Evolutionary conservation across 2,113 vertebrate genomes (phyloP), one percentile per base, ranked within the genome.

Genomic region (Myiagra hebetior): DNA sequence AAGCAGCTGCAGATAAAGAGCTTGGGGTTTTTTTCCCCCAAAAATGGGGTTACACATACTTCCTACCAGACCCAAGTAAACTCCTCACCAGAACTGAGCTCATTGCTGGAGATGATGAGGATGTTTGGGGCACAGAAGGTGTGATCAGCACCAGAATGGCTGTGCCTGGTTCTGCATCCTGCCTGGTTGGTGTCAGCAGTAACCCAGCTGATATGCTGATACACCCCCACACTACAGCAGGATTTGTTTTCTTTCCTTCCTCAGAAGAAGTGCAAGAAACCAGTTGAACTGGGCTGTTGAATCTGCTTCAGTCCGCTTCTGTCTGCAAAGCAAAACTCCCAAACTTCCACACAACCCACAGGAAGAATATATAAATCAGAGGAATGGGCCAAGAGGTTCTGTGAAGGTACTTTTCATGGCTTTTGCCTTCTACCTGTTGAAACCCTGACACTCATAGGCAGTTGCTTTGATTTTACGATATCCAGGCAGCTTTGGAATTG

Each of bases 61-160:
- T 88, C 55, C 52, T 47, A 55, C 15, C 35, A 76, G 50, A 87
- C 24, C 37, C 39, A 23, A 27, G 8, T 1, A 0, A 53, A n/a
- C 2, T 19, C 31, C 30, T 41, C 0, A 0, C 8, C 0, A 2
- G 15, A 18, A 13, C 33, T 12, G 0, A 0, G 0, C 41, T 70
- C 13, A 5, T 39, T 47, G 35, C 52, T 3, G 9, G 35, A 52
- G 42, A 15, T 86, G 11, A 27, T 3, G 2, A 52, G 17, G 59
- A 28, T 28, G 42, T 39, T 41, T 53, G 24, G 8, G 17, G 14
- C 47, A 63, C 2, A 7, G 72, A 62, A 50, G 42, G 39, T 12
- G 23, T 44, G 35, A 70, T 41, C 68, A 74, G 68, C 1, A 3
- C 35, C 1, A 3, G 14, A 37, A 73, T 24, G 46, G 21, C 68